phyloP scores from a whole-genome alignment of 2,113 vertebrate genomes.

The Zapornia atra region DNA sequence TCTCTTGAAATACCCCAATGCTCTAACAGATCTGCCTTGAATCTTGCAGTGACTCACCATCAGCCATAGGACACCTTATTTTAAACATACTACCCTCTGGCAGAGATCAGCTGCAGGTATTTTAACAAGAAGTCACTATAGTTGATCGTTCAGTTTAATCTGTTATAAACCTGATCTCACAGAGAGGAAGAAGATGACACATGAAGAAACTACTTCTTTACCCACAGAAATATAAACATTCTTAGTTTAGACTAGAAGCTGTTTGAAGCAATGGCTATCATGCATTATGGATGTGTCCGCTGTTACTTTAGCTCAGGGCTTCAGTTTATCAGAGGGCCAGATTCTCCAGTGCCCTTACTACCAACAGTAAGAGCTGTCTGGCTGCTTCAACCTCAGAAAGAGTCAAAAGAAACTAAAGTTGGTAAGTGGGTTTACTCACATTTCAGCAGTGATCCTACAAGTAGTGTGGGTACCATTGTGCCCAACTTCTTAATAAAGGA shows the following conservation, averaged over 20 bases:
- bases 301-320: neutral
- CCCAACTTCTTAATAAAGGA: neutral
- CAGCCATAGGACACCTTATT: neutral
- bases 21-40: neutral
- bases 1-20: neutral
- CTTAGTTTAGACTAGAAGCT: slow-evolving; percentile 2
- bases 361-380: neutral
- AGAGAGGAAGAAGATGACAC: neutral
- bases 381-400: neutral
- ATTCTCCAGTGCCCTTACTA: neutral
- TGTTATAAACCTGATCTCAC: neutral
- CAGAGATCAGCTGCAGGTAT: neutral
- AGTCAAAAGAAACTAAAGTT: neutral
- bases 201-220: neutral
- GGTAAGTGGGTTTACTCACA: neutral
- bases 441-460: neutral
- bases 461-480: neutral
- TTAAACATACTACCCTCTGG: neutral
- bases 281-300: neutral
- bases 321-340: neutral
- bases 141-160: neutral
- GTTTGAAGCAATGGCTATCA: neutral
- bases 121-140: neutral
- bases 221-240: neutral
- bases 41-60: neutral